Base-by-base conservation (phyloP, 2,888 invertebrate genomes). In the Branchellion lobata region DNA sequence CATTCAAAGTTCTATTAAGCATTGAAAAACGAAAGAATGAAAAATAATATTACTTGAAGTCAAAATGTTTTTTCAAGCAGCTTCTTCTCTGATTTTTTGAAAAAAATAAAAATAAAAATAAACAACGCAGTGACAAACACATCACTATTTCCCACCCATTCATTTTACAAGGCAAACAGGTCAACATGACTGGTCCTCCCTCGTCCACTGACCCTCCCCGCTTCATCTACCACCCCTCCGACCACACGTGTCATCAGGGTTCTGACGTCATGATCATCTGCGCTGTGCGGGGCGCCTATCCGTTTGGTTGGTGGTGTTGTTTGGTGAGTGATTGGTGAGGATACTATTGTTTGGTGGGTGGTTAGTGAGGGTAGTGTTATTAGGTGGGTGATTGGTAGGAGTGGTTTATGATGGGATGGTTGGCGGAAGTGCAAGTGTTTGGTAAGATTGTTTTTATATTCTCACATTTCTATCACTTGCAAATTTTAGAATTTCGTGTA, bases 61-160 rank as follows among this genome's bases (percentile, higher is more conserved):
- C n/a, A n/a, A n/a, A n/a, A n/a, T n/a, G n/a, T n/a, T n/a, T n/a
- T n/a, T n/a, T n/a, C n/a, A n/a, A n/a, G n/a, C n/a, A n/a, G n/a
- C n/a, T n/a, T n/a, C n/a, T n/a, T n/a, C n/a, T n/a, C n/a, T n/a
- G n/a, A n/a, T n/a, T n/a, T n/a, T n/a, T n/a, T n/a, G n/a, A n/a
- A n/a, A n/a, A n/a, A n/a, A n/a, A n/a, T n/a, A n/a, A n/a, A n/a
- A n/a, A n/a, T n/a, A n/a, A n/a, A n/a, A n/a, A n/a, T 40, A 80
- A 87, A 86, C 68, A 84, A 81, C 24, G 83, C 34, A 8, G 57
- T 33, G 31, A 47, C 57, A 76, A 57, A 74, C 27, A 47, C 18
- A 34, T 21, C 24, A 11, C 40, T 24, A 51, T 29, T 74, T 74
- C 74, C 74, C 29, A 18, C 24, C 18, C 29, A n/a, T n/a, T n/a